Evolutionary conservation across 2,113 vertebrate species (phyloP).

Genomic region (Capreolus pygargus): DNA sequence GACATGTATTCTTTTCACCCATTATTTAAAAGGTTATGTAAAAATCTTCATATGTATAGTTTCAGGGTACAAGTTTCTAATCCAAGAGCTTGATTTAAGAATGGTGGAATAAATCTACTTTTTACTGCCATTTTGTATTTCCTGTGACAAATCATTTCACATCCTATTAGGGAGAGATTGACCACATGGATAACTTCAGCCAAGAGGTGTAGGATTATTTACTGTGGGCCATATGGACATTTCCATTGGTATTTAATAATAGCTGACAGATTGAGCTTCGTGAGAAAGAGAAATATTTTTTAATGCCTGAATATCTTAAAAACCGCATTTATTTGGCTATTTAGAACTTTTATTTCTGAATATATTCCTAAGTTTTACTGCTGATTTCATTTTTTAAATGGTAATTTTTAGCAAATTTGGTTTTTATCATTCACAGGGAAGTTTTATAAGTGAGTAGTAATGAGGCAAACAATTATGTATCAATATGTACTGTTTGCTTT

Average conservation of each 20-base stretch:
- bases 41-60: neutral
- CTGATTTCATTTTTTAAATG: neutral
- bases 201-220: neutral
- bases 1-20: neutral
- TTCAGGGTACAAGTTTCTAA: neutral
- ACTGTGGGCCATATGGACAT: neutral
- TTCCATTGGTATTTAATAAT: neutral
- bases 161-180: neutral
- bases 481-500: neutral
- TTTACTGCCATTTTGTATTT: neutral
- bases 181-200: neutral
- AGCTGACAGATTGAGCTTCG: neutral
- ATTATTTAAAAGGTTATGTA: neutral
- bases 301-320: neutral
- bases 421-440: neutral
- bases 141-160: neutral
- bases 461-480: neutral
- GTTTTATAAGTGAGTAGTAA: neutral
- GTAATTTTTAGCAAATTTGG: neutral
- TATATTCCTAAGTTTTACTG: neutral
- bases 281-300: neutral
- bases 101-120: neutral
- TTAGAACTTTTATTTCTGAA: neutral
- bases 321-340: neutral
- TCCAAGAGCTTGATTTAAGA: neutral